Conservation (phyloP, 2,888 invertebrate genomes). For the Cephus sareptanus region DNA sequence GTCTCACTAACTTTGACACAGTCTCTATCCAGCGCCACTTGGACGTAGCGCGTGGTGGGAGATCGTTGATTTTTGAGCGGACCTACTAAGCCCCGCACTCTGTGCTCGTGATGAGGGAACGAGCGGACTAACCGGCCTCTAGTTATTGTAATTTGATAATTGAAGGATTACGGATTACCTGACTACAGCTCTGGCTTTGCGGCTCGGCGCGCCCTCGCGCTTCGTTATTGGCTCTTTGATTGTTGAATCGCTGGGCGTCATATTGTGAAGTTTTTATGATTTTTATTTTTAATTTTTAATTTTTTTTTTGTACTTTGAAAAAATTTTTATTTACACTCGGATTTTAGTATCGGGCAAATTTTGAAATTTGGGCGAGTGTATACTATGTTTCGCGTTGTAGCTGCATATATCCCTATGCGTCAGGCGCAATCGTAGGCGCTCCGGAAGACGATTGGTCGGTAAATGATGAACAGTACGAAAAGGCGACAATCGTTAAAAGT, state of each 20-base stretch:
- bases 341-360: neutral
- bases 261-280: neutral
- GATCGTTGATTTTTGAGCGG: constrained; percentile 44
- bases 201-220: constrained; percentile 18
- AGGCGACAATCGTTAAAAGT: neutral
- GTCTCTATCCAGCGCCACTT: neutral
- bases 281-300: neutral
- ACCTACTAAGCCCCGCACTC: constrained; percentile 5
- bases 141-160: constrained; percentile 56
- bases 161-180: constrained; percentile 55
- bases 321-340: neutral
- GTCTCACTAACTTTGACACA: neutral
- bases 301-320: neutral
- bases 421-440: neutral
- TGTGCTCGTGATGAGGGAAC: constrained; percentile 9
- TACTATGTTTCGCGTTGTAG: no score
- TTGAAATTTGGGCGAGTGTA: neutral
- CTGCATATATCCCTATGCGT: neutral
- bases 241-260: neutral
- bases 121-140: constrained; percentile 11
- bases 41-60: neutral
- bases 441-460: neutral
- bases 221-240: constrained; percentile 22
- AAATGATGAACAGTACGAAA: neutral
- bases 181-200: constrained; percentile 39